These are phyloP conservation scores for Tamias sibiricus DNA, from an alignment of 2,113 vertebrate genomes.

Conservation along the genomic window DNA sequence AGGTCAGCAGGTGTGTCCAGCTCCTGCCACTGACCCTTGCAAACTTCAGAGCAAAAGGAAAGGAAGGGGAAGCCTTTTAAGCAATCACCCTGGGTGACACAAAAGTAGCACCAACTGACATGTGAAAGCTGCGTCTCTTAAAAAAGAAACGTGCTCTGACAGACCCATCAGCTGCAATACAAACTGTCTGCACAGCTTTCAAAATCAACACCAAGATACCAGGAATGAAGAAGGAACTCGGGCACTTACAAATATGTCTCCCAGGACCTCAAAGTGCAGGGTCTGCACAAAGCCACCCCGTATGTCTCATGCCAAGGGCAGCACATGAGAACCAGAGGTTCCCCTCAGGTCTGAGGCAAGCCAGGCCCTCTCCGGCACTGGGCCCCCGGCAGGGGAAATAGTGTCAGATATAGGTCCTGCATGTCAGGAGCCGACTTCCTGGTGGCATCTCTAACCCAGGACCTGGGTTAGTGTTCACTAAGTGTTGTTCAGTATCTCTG, in stretches of 20 bases:
- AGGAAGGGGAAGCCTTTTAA: not conserved
- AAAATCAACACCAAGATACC: not conserved
- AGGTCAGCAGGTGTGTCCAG: not conserved
- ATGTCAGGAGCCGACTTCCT: not conserved
- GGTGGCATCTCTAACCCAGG: not conserved
- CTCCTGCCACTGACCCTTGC: not conserved
- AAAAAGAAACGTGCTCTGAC: conserved; percentile 9
- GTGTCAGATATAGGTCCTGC: too few species aligned
- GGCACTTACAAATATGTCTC: not conserved
- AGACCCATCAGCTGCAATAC: conserved; percentile 4
- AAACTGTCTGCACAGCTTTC: not conserved
- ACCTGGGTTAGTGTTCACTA: not conserved
- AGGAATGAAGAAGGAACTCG: not conserved
- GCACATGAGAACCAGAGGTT: not conserved
- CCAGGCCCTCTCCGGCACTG: not conserved
- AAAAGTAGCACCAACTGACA: not conserved
- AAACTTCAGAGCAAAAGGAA: conserved; percentile 48
- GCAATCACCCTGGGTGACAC: not conserved
- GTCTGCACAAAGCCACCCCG: not conserved
- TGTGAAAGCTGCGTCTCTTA: not conserved
- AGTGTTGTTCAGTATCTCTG: not conserved
- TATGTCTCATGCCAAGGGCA: not conserved
- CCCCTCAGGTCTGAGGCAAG: not conserved
- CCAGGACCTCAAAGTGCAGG: not conserved
- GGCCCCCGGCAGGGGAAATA: not conserved